Evolutionary conservation across 2,888 invertebrate species (phyloP).

Genomic region (Agonopterix arenella): DNA sequence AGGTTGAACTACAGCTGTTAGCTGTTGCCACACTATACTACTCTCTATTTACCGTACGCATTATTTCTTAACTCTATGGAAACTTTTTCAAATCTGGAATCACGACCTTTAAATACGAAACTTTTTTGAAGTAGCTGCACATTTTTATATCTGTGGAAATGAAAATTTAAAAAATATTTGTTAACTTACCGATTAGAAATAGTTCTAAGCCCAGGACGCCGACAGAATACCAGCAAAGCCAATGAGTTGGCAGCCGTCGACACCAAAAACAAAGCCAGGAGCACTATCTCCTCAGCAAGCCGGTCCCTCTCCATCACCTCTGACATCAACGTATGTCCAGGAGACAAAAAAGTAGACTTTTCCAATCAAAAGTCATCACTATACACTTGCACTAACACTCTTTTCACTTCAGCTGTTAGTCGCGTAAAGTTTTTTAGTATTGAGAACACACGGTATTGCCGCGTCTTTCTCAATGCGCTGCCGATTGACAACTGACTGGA

Average conservation of each 20-base stretch:
- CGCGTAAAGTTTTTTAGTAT: conserved; percentile 64
- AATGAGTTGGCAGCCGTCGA: conserved; percentile 84
- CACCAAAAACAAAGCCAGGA: conserved; percentile 76
- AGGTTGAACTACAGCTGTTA: background rate
- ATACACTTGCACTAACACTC: conserved; percentile 60
- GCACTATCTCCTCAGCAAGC: conserved; percentile 66
- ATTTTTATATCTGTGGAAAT: background rate
- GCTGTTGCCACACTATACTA: no score
- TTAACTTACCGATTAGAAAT: conserved; percentile 85
- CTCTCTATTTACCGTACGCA: no score
- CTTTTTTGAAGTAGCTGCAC: no score
- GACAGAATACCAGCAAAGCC: conserved; percentile 84
- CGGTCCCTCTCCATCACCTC: conserved; percentile 69
- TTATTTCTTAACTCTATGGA: no score
- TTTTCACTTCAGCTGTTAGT: conserved; percentile 64
- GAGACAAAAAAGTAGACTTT: conserved; percentile 53
- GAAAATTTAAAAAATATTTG: conserved; percentile 3
- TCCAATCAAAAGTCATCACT: conserved; percentile 71
- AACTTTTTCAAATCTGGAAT: no score
- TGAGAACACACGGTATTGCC: conserved; percentile 54
- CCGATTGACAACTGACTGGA: conserved; percentile 58
- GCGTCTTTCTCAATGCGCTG: conserved; percentile 70
- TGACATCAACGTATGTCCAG: conserved; percentile 69
- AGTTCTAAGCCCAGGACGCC: conserved; percentile 83
- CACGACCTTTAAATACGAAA: no score